Conservation (phyloP, 2,797 vertebrate genomes). For the Ambastaia sidthimunki region DNA sequence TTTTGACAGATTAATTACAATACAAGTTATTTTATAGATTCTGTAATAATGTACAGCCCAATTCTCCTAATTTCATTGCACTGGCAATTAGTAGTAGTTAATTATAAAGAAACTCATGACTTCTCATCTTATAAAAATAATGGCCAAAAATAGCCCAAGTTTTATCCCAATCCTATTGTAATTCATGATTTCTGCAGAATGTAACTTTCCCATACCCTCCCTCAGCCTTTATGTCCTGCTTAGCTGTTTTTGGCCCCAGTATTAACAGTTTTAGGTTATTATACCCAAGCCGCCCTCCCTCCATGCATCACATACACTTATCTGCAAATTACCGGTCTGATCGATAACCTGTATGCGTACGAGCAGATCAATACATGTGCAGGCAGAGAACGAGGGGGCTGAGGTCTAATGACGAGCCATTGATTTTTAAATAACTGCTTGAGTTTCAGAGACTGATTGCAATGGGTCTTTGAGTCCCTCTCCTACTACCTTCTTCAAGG, state of each 20-base stretch:
- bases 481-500: conserved; percentile 49
- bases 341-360: conserved; percentile 64
- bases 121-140: not conserved
- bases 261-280: conserved; percentile 63
- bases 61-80: not conserved
- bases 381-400: conserved; percentile 59
- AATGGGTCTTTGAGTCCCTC: conserved; percentile 57
- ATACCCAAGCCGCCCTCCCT: conserved; percentile 51
- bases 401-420: conserved; percentile 63
- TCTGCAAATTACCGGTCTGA: conserved; percentile 61
- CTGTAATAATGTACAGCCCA: not conserved
- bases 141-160: not conserved
- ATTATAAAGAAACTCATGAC: not conserved
- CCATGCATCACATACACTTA: conserved; percentile 61
- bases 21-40: not conserved
- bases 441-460: conserved; percentile 69
- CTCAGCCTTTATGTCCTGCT: conserved; percentile 49
- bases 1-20: not conserved
- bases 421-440: conserved; percentile 71
- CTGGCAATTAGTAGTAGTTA: not conserved
- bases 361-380: conserved; percentile 61
- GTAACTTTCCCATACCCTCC: not conserved
- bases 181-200: conserved; percentile 5
- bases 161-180: not conserved
- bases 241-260: conserved; percentile 36